Conservation (phyloP, 1,140 invertebrate species). For the Magallana gigas region DNA sequence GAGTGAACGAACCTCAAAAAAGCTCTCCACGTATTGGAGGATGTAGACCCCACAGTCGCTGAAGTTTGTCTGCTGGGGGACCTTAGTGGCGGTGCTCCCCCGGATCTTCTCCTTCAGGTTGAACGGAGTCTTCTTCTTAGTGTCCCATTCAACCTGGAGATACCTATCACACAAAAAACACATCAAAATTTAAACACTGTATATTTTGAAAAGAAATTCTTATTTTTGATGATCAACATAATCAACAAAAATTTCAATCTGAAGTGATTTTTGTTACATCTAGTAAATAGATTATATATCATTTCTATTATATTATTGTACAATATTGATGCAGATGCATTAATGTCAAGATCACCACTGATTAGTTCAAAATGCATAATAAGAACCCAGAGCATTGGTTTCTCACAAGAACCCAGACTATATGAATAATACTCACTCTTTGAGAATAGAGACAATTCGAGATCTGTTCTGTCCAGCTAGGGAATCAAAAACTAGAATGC, state of each 20-base stretch:
- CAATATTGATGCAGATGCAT: no score
- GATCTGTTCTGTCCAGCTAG: constrained; percentile 89
- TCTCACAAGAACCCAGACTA: background rate
- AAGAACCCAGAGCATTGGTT: no score
- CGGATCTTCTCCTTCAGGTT: constrained; percentile 71
- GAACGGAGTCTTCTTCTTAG: constrained; percentile 84
- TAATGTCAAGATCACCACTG: no score
- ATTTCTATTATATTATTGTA: no score
- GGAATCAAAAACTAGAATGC: constrained; percentile 97
- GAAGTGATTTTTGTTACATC: no score
- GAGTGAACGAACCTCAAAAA: constrained; percentile 84
- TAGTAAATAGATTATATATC: no score
- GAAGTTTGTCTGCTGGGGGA: constrained; percentile 97
- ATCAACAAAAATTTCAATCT: background rate
- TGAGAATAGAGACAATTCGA: constrained; percentile 90
- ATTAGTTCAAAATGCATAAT: no score
- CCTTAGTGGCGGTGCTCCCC: constrained; percentile 88
- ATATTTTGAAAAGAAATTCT: background rate
- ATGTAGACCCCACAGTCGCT: constrained; percentile 98
- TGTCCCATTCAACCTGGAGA: constrained; percentile 92
- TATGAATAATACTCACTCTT: constrained; percentile 77
- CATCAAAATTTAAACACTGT: background rate
- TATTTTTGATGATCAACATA: background rate
- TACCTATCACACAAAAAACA: constrained; percentile 80
- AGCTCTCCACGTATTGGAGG: constrained; percentile 96